Conservation (phyloP, 2,888 invertebrate genomes). For the Rotaria sp. region DNA sequence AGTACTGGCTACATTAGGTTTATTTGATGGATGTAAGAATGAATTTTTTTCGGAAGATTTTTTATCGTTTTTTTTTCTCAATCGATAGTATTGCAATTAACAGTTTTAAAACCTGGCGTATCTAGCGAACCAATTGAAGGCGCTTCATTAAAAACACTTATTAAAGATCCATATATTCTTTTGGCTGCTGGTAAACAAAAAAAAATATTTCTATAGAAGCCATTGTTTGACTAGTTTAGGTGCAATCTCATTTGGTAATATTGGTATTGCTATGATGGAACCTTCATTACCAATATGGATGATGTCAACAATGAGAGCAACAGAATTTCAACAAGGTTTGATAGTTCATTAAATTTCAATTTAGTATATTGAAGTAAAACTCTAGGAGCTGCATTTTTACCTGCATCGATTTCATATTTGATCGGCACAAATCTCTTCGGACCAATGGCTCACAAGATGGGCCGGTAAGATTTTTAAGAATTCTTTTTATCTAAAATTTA, state of each 20-base stretch:
- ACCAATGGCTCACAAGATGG: conserved; percentile 88
- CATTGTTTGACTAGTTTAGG: conserved; percentile 42
- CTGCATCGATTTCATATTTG: conserved; percentile 91
- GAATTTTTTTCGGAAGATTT: not conserved
- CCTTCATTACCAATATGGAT: conserved; percentile 97
- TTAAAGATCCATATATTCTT: conserved; percentile 91
- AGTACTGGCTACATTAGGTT: conserved; percentile 80
- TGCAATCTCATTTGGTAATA: conserved; percentile 84
- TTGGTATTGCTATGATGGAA: conserved; percentile 98
- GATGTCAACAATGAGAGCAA: conserved; percentile 89
- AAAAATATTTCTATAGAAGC: not conserved
- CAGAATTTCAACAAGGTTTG: conserved; percentile 32
- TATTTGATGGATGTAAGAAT: conserved; percentile 84
- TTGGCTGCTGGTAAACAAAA: conserved; percentile 71
- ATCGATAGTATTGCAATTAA: conserved; percentile 73
- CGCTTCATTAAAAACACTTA: conserved; percentile 76
- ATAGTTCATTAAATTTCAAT: too few relatives aligned
- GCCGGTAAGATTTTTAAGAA: conserved; percentile 59
- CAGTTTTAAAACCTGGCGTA: conserved; percentile 86
- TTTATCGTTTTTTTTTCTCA: not conserved
- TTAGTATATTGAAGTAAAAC: too few relatives aligned
- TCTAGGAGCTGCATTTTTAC: conserved; percentile 79
- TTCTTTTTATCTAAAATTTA: not conserved
- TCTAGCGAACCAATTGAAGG: conserved; percentile 84
- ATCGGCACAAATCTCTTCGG: conserved; percentile 95